Conservation (phyloP, 2,888 invertebrate genomes). For the Troides helena region DNA sequence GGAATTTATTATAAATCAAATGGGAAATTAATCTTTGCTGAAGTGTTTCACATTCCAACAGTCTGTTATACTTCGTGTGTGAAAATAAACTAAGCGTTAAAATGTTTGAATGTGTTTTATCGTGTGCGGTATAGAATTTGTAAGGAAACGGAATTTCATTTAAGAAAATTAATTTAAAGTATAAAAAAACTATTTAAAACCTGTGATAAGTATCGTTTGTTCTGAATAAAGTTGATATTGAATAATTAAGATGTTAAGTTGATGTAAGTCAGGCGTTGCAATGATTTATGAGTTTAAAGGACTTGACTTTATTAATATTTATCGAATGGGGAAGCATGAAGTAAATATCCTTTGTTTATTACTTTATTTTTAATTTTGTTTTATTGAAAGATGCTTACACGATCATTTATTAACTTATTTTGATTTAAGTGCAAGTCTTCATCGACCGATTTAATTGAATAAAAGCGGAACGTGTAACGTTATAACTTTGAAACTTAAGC, state of each 20-base stretch:
- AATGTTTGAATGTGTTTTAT: slow-evolving; percentile 39
- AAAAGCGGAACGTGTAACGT: slow-evolving; percentile 1
- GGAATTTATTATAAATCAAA: slow-evolving; percentile 34
- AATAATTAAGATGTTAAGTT: too few species aligned
- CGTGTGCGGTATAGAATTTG: not conserved
- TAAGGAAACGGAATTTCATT: not conserved
- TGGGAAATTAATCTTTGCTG: slow-evolving; percentile 35
- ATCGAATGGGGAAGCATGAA: not conserved
- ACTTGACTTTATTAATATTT: not conserved
- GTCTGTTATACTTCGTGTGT: slow-evolving; percentile 39
- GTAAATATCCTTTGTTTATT: not conserved
- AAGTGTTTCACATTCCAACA: slow-evolving; percentile 38
- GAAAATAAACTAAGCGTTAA: slow-evolving; percentile 53
- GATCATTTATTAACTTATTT: slow-evolving; percentile 30
- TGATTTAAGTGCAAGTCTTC: slow-evolving; percentile 26
- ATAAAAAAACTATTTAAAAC: too few species aligned
- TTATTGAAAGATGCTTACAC: slow-evolving; percentile 11
- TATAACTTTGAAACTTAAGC: slow-evolving; percentile 25
- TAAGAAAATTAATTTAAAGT: not conserved
- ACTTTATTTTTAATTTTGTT: slow-evolving; percentile 35
- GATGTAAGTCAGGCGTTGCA: too few species aligned
- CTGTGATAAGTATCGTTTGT: too few species aligned
- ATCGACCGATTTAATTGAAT: slow-evolving; percentile 27
- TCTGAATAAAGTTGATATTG: too few species aligned
- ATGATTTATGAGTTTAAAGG: too few species aligned